Conservation (phyloP, 2,113 vertebrate genomes). For the Nanorana parkeri region DNA sequence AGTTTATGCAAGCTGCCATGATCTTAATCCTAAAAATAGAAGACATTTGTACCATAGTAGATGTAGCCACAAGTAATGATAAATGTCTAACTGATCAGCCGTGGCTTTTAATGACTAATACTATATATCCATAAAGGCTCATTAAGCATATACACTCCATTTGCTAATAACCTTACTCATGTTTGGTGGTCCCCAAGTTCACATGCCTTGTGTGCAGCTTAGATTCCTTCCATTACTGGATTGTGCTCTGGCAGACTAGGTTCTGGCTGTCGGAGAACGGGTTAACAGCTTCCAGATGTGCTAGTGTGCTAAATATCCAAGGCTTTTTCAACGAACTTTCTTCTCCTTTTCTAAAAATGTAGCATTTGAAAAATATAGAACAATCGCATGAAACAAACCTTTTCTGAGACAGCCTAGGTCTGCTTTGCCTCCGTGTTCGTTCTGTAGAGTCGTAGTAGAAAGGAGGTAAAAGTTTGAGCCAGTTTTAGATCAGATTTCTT, state of each 20-base stretch:
- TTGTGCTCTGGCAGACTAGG: not conserved
- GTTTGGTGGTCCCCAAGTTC: too few relatives aligned
- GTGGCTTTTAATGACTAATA: too few relatives aligned
- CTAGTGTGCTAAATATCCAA: not conserved
- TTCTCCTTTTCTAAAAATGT: slow-evolving; percentile 6
- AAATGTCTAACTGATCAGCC: too few relatives aligned
- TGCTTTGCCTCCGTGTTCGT: not conserved
- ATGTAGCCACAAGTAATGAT: too few relatives aligned
- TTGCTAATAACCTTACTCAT: too few relatives aligned
- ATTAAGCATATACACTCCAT: too few relatives aligned
- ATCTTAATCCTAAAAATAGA: too few relatives aligned
- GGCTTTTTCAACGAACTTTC: not conserved
- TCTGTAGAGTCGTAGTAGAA: not conserved
- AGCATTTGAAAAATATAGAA: slow-evolving; percentile 10
- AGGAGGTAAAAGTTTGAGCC: not conserved
- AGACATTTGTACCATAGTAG: too few relatives aligned
- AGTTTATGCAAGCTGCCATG: too few relatives aligned
- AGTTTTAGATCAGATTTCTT: not conserved
- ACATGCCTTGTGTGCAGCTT: not conserved
- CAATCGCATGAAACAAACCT: slow-evolving; percentile 36
- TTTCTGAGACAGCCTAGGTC: not conserved
- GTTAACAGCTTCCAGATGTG: slow-evolving; percentile 55
- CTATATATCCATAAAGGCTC: too few relatives aligned
- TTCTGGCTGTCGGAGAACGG: slow-evolving; percentile 27
- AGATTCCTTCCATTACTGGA: not conserved